Evolutionary conservation across 2,797 vertebrate species (phyloP).

Genomic region (Arnoldichthys spilopterus): DNA sequence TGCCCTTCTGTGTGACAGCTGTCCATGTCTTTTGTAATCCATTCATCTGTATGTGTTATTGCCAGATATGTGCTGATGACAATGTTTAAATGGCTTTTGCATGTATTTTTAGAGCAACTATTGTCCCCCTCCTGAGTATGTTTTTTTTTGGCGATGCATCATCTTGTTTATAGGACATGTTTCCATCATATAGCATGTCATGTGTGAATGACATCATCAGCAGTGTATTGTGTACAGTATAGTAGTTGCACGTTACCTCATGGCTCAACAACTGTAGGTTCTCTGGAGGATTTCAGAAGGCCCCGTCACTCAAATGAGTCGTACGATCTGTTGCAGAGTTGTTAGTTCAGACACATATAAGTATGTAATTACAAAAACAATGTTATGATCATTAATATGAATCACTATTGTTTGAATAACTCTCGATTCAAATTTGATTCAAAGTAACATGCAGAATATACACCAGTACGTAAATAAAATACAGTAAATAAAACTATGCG

Average conservation of each 20-base stretch:
- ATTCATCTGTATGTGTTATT: slow-evolving; percentile 32
- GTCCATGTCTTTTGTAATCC: not conserved
- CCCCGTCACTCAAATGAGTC: not conserved
- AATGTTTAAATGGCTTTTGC: slow-evolving; percentile 21
- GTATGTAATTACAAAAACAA: not conserved
- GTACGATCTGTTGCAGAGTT: not conserved
- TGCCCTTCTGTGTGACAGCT: slow-evolving; percentile 3
- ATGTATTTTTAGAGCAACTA: slow-evolving; percentile 50
- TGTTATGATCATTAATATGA: not conserved
- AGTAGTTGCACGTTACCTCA: not conserved
- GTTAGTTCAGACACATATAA: not conserved
- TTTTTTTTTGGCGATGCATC: slow-evolving; percentile 20
- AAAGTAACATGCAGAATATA: not conserved
- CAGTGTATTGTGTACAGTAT: not conserved
- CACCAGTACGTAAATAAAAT: not conserved
- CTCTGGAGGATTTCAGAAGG: not conserved
- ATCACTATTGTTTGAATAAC: not conserved
- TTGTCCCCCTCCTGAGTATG: slow-evolving; percentile 35
- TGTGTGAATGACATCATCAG: not conserved
- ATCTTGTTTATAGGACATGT: slow-evolving; percentile 5
- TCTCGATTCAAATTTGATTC: not conserved
- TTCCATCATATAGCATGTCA: not conserved
- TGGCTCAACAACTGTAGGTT: not conserved
- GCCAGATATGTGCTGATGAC: slow-evolving; percentile 34
- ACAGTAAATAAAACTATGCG: no score